Evolutionary conservation across 2,888 invertebrate genomes (phyloP).

Genomic region (Lysandra coridon): DNA sequence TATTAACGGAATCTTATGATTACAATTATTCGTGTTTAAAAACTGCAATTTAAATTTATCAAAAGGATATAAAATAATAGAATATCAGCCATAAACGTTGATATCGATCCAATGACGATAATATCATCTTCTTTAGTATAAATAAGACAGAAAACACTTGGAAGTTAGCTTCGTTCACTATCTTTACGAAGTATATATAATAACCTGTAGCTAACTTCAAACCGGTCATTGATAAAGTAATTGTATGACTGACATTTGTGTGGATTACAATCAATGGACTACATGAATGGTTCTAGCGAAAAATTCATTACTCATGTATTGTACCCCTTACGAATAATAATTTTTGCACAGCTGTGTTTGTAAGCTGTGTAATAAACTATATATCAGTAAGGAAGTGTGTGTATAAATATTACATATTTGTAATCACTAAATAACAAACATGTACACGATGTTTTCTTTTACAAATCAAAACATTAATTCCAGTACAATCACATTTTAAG

Average conservation of each 20-base stretch:
- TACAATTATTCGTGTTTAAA: background rate
- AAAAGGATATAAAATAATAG: background rate
- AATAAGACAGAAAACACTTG: background rate
- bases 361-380: background rate
- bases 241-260: background rate
- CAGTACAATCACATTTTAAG: conserved; percentile 42
- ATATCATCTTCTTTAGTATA: background rate
- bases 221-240: background rate
- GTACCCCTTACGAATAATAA: background rate
- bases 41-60: background rate
- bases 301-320: background rate
- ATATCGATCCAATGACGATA: background rate
- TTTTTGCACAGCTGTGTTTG: background rate
- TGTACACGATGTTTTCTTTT: conserved; percentile 54
- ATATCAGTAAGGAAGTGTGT: conserved; percentile 33
- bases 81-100: background rate
- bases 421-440: conserved; percentile 78
- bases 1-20: background rate
- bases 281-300: conserved; percentile 38
- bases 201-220: background rate
- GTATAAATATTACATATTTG: conserved; percentile 63
- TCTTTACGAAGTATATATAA: background rate
- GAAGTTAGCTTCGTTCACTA: background rate
- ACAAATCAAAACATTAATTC: conserved; percentile 48
- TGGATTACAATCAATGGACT: conserved; percentile 22